Evolutionary conservation across 2,113 vertebrate species (phyloP), one percentile per base, ranked within the genome.

Genomic region (Takifugu bimaculatus): DNA sequence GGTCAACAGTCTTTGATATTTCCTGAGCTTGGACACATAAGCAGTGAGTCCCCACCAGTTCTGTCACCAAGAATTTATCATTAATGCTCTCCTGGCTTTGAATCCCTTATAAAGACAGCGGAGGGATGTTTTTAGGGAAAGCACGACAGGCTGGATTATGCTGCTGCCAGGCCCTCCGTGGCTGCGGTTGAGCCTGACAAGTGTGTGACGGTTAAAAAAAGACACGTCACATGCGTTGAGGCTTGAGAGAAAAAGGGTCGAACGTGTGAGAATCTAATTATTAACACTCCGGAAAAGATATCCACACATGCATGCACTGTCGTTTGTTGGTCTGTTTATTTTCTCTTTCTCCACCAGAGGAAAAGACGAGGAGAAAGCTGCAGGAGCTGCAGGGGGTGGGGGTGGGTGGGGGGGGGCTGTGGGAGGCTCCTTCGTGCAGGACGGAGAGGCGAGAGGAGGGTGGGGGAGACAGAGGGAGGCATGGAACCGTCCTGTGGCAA

Each of bases 271-370:
- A 64, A 61, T 66, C n/a, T 61, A 67, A 77, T 77, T 72, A 68
- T 80, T 70, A 63, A 50, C 65, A 49, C 13, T 27, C 26, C 57
- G 50, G 42, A 70, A 70, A 70, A 80, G 63, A 83, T 45, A 50
- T 50, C 50, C 55, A 86, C 73, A 79, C 68, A 58, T 47, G 32
- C 51, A 14, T 20, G 47, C 78, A 58, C 70, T 29, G 53, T 32
- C 11, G 43, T 86, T 84, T 75, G 80, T 83, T 72, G 76, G 68
- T 88, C 84, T 85, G 79, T 90, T 90, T 89, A 86, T 15, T 89
- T 92, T 88, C 84, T 88, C 73, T 80, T 85, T 87, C 78, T 79
- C 87, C 84, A 78, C 77, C 72, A 65, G 80, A 76, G 80, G 63
- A 80, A 81, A 78, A 78, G 49, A 72, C 63, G 69, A 78, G 72